These are phyloP conservation scores for Lordiphosa clarofinis DNA, from an alignment of 1,140 invertebrate genomes.

Conservation along the genomic window DNA sequence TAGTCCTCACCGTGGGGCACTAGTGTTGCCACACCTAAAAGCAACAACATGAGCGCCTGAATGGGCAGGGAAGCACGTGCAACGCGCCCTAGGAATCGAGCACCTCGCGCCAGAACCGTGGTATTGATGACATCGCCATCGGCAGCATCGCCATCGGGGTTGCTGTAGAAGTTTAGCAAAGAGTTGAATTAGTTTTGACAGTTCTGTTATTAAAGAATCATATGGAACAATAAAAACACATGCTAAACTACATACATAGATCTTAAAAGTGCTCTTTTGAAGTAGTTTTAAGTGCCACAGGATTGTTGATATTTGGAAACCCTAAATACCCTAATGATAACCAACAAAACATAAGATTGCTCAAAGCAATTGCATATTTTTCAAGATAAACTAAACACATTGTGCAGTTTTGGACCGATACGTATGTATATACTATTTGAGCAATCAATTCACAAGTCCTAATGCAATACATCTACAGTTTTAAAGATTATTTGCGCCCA, in stretches of 20 bases:
- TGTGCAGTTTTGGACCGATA: too few relatives aligned
- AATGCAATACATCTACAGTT: too few relatives aligned
- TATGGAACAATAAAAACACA: slow-evolving; percentile 2
- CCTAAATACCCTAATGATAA: too few relatives aligned
- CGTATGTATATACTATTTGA: too few relatives aligned
- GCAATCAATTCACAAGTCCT: too few relatives aligned
- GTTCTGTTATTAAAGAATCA: not conserved
- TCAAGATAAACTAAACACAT: too few relatives aligned
- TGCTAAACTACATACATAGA: slow-evolving; percentile 6
- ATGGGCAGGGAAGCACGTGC: slow-evolving; percentile 94
- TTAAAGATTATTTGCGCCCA: too few relatives aligned
- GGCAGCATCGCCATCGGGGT: slow-evolving; percentile 80
- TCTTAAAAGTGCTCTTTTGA: not conserved
- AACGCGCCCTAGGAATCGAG: slow-evolving; percentile 91
- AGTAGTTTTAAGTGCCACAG: not conserved
- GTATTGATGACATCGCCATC: slow-evolving; percentile 82
- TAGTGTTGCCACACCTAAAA: slow-evolving; percentile 92
- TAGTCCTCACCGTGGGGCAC: slow-evolving; percentile 92
- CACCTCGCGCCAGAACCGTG: slow-evolving; percentile 86
- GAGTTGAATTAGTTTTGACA: slow-evolving; percentile 1
- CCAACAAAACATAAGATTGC: too few relatives aligned
- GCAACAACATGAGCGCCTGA: slow-evolving; percentile 91
- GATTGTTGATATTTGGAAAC: not conserved
- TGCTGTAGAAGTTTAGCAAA: slow-evolving; percentile 40
- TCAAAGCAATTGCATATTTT: too few relatives aligned